Evolutionary conservation across 1,140 invertebrate species (phyloP).

Genomic region (Anastrepha obliqua): DNA sequence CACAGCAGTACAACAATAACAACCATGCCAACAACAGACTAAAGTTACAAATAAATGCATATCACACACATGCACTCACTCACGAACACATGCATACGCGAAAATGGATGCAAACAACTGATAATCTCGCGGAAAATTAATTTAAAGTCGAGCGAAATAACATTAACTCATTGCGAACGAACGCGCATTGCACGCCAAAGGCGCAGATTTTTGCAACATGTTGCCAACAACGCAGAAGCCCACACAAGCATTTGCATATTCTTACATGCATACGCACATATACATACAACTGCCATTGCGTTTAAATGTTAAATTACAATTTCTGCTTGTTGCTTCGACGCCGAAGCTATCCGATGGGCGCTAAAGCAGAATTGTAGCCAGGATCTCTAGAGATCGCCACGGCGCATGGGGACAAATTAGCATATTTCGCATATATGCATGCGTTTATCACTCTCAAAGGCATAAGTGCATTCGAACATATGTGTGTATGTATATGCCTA

Average conservation of each 20-base stretch:
- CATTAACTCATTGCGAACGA: slow-evolving; percentile 48
- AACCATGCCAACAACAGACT: background rate
- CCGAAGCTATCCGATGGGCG: background rate
- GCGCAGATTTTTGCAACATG: slow-evolving; percentile 18
- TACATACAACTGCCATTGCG: background rate
- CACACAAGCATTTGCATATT: background rate
- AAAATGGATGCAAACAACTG: slow-evolving; percentile 46
- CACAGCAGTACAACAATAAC: background rate
- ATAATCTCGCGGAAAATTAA: slow-evolving; percentile 51
- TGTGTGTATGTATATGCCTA: background rate
- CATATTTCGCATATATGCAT: slow-evolving; percentile 7
- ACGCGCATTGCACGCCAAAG: slow-evolving; percentile 26
- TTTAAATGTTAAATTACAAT: slow-evolving; percentile 46
- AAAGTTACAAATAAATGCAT: slow-evolving; percentile 2
- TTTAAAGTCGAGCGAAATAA: slow-evolving; percentile 51
- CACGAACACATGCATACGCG: background rate
- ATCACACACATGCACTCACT: background rate
- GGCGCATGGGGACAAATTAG: slow-evolving; percentile 41
- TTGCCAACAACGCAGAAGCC: background rate
- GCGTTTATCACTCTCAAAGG: slow-evolving; percentile 43
- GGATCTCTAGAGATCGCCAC: slow-evolving; percentile 39
- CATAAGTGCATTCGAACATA: background rate
- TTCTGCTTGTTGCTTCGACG: slow-evolving; percentile 48
- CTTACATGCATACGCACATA: background rate
- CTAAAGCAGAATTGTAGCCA: slow-evolving; percentile 16